These are phyloP conservation scores for Bicyclus anynana DNA, from an alignment of 1,140 invertebrate genomes.

Conservation along the genomic window DNA sequence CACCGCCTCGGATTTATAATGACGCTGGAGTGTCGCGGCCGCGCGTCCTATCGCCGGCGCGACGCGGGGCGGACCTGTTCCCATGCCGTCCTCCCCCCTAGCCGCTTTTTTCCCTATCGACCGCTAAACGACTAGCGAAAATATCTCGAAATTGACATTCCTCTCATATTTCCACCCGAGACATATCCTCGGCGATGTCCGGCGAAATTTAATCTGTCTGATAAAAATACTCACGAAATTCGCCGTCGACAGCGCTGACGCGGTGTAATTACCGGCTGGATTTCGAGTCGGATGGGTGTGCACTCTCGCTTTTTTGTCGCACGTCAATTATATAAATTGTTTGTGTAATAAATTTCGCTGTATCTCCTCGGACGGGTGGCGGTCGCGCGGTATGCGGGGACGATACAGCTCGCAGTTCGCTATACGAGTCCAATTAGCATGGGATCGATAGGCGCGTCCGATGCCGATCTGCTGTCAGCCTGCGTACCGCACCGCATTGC, in stretches of 20 bases:
- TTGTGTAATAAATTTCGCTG: slow-evolving; percentile 73
- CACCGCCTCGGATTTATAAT: slow-evolving; percentile 71
- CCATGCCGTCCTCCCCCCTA: slow-evolving; percentile 40
- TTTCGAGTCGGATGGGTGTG: slow-evolving; percentile 61
- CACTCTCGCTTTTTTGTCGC: slow-evolving; percentile 73
- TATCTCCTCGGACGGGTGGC: slow-evolving; percentile 65
- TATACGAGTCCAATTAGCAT: slow-evolving; percentile 67
- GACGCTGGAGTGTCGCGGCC: slow-evolving; percentile 62
- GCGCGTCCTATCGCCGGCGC: slow-evolving; percentile 55
- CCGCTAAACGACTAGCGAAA: slow-evolving; percentile 61
- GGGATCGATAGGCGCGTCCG: slow-evolving; percentile 66
- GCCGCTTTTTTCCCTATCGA: slow-evolving; percentile 52
- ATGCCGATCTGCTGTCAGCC: slow-evolving; percentile 66
- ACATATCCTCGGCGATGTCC: slow-evolving; percentile 56
- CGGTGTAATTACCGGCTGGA: slow-evolving; percentile 60
- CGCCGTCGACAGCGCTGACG: slow-evolving; percentile 45
- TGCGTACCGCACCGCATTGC: slow-evolving; percentile 58
- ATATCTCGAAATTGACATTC: slow-evolving; percentile 74
- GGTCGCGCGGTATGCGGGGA: slow-evolving; percentile 58
- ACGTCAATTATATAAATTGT: slow-evolving; percentile 76
- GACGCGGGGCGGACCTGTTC: slow-evolving; percentile 53
- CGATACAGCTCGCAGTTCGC: slow-evolving; percentile 51
- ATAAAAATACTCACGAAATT: slow-evolving; percentile 64
- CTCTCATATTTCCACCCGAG: slow-evolving; percentile 63
- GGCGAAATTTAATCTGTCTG: slow-evolving; percentile 54